Conservation (phyloP, 2,888 invertebrate species). For the Pardosa pseudoannulata region DNA sequence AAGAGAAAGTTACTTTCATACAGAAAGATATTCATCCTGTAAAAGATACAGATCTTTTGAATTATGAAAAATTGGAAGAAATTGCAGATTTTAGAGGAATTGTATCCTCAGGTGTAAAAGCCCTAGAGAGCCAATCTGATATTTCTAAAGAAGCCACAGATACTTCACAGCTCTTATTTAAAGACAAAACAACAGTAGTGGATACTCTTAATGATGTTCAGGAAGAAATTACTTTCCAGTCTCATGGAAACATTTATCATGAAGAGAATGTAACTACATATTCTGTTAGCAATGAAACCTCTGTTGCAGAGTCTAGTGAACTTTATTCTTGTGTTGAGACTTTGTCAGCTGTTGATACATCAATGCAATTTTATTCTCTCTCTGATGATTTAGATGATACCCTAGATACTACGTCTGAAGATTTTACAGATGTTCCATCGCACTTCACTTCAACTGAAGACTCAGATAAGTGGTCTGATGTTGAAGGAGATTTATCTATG, state of each 20-base stretch:
- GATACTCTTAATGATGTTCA: too few species aligned
- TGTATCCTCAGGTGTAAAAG: too few species aligned
- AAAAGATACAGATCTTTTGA: too few species aligned
- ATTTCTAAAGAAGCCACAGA: too few species aligned
- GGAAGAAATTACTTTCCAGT: too few species aligned
- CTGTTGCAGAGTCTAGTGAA: background rate
- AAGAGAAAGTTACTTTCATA: too few species aligned
- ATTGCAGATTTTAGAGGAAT: too few species aligned
- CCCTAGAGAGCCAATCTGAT: too few species aligned
- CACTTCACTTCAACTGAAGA: slow-evolving; percentile 49
- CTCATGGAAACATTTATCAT: background rate
- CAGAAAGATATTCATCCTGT: too few species aligned
- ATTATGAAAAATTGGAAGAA: too few species aligned
- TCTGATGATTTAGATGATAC: slow-evolving; percentile 33
- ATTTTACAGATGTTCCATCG: slow-evolving; percentile 60
- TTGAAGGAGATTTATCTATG: slow-evolving; percentile 40
- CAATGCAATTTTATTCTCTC: slow-evolving; percentile 10
- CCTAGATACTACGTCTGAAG: slow-evolving; percentile 51
- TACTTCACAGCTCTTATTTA: too few species aligned
- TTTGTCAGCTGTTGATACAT: background rate
- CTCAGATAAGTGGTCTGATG: slow-evolving; percentile 55
- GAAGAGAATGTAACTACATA: background rate
- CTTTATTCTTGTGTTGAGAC: slow-evolving; percentile 12
- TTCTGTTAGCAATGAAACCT: background rate
- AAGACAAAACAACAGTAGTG: too few species aligned